Conservation (phyloP, 2,113 vertebrate species). For the Elachura formosa region DNA sequence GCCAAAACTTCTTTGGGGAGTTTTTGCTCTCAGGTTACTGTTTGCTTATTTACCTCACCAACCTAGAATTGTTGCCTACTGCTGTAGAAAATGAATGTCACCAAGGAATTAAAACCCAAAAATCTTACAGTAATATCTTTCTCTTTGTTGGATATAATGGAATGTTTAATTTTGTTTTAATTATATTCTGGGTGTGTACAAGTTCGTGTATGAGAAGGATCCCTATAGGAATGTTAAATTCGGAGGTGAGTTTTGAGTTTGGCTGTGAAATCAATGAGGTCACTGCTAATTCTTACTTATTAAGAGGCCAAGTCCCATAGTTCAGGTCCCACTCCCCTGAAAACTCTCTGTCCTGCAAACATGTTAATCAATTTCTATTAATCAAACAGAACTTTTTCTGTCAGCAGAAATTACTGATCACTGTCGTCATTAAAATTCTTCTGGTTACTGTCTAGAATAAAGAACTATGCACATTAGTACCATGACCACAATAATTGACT, state of each 20-base stretch:
- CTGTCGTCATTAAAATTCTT: not conserved
- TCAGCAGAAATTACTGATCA: not conserved
- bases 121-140: not conserved
- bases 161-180: not conserved
- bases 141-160: not conserved
- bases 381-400: not conserved
- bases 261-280: not conserved
- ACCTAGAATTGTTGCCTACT: not conserved
- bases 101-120: not conserved
- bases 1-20: not conserved
- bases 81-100: not conserved
- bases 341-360: not conserved
- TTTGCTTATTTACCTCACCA: not conserved
- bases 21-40: not conserved
- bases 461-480: not conserved
- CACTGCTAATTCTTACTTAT: not conserved
- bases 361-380: not conserved
- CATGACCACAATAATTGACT: not conserved
- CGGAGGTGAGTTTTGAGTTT: not conserved
- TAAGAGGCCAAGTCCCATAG: not conserved
- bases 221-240: not conserved
- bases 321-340: not conserved
- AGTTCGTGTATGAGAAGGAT: not conserved
- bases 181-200: not conserved
- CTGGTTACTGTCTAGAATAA: not conserved